Percentiles rank a stretch among this genome's conserved stretches.
These are phyloP conservation scores for Cyanistes caeruleus DNA, from an alignment of 2,113 vertebrate species.

Conservation along the genomic window DNA sequence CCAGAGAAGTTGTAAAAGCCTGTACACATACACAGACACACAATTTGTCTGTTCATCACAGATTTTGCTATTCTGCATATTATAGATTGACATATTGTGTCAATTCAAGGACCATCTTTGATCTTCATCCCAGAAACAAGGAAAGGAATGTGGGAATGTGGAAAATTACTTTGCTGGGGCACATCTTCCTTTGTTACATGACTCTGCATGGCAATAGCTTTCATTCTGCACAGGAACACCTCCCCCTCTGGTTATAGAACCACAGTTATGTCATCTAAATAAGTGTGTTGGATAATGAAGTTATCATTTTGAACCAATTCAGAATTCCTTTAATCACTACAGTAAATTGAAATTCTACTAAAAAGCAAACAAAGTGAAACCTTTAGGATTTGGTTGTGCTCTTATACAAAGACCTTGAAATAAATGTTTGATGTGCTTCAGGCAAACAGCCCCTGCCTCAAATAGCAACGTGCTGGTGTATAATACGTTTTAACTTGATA, in stretches of 20 bases:
- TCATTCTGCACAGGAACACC: background rate
- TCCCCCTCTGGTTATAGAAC: background rate
- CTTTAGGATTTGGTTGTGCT: background rate
- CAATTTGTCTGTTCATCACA: background rate
- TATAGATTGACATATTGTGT: background rate
- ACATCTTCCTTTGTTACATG: background rate
- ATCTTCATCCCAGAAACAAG: background rate
- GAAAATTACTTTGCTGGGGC: background rate
- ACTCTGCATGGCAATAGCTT: background rate
- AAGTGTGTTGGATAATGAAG: background rate
- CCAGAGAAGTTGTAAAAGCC: background rate
- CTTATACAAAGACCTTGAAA: background rate
- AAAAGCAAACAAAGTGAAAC: background rate
- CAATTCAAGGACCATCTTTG: background rate
- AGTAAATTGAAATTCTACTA: background rate
- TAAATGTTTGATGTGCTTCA: background rate
- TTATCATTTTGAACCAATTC: background rate
- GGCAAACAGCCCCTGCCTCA: background rate
- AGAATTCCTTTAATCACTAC: background rate
- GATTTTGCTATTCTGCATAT: background rate
- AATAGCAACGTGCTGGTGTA: background rate
- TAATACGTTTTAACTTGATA: background rate
- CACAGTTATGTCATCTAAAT: background rate
- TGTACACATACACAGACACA: background rate
- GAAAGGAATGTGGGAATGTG: background rate